Evolutionary conservation across 2,113 vertebrate genomes (phyloP), one percentile per base, ranked within the genome.

Genomic region (Psilopogon haemacephalus): DNA sequence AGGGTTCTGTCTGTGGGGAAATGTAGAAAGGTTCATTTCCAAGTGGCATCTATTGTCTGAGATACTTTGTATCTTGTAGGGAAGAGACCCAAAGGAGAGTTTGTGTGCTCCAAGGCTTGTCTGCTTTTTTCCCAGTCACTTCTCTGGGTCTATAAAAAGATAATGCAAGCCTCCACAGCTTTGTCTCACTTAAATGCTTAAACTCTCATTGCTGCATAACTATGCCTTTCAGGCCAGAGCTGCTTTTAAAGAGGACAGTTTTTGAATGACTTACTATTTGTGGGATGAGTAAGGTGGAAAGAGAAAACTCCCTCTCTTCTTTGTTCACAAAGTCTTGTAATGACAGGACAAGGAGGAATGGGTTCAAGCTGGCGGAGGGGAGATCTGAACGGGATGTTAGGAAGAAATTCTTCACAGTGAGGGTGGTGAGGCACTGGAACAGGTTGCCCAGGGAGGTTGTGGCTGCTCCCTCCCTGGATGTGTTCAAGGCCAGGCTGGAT

Each of bases 71-170:
- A 94, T 30, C 86, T 76, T 63, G 27, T 27, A 35, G 23, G 23
- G 33, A 89, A 38, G 75, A 83, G 68, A 85, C 78, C 87, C 78
- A 73, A 55, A 87, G 67, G 82, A 93, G 91, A 76, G 68, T 48
- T 62, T 91, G 67, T 79, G 55, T 83, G 40, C 78, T 83, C 79
- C 59, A 73, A 82, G 78, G 27, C 78, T 73, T 50, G 9, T 32
- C 82, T 91, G 18, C 0, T 54, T 78, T 70, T 77, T 63, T 77
- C 56, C 35, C 75, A 79, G 37, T 85, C 32, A 13, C 64, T 94
- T 84, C 48, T 72, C 52, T 71, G 67, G 16, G 12, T 82, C 54
- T 89, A 9, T 88, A 55, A 77, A 93, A 94, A 77, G 44, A 58
- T 80, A 76, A 18, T 85, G 46, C 63, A 56, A 28, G 30, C 72